These are phyloP conservation scores for Electrona antarctica DNA, from an alignment of 2,113 vertebrate species.

Conservation along the genomic window DNA sequence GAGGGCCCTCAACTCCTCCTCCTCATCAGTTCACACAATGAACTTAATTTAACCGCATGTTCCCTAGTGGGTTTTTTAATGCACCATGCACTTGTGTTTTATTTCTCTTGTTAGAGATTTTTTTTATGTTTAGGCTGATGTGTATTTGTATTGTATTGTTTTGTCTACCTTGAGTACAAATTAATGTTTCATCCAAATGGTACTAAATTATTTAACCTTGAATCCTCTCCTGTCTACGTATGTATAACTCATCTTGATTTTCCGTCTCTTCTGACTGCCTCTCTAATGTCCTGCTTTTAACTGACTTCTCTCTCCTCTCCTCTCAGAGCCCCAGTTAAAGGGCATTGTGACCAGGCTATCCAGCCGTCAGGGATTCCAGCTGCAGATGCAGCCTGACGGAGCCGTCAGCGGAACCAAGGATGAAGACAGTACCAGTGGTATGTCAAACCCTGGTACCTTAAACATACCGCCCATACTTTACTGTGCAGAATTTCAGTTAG, in stretches of 20 bases:
- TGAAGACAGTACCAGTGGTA: constrained; percentile 86
- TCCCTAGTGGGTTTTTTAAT: no score
- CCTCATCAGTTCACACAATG: no score
- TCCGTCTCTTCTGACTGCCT: background rate
- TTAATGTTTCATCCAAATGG: no score
- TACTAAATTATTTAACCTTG: background rate
- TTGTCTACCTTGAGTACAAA: background rate
- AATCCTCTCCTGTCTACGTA: background rate
- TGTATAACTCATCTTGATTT: background rate
- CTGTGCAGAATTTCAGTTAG: no score
- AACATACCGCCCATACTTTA: no score
- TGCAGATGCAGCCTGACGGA: constrained; percentile 96
- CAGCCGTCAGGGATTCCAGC: constrained; percentile 96
- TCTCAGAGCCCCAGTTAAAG: constrained; percentile 98
- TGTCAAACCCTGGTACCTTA: background rate
- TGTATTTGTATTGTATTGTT: background rate
- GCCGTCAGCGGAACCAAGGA: constrained; percentile 97
- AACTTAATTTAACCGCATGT: no score
- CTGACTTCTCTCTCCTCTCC: constrained; percentile 1
- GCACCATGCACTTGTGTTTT: no score
- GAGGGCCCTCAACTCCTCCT: no score
- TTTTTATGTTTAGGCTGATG: background rate
- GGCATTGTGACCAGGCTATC: constrained; percentile 98
- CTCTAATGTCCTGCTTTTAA: no score
- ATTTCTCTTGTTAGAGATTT: no score